A percentile compares a stretch with the other conserved stretches of the same genome.
phyloP scores from a whole-genome alignment of 1,140 invertebrate species.

The Liolophura sinensis region DNA sequence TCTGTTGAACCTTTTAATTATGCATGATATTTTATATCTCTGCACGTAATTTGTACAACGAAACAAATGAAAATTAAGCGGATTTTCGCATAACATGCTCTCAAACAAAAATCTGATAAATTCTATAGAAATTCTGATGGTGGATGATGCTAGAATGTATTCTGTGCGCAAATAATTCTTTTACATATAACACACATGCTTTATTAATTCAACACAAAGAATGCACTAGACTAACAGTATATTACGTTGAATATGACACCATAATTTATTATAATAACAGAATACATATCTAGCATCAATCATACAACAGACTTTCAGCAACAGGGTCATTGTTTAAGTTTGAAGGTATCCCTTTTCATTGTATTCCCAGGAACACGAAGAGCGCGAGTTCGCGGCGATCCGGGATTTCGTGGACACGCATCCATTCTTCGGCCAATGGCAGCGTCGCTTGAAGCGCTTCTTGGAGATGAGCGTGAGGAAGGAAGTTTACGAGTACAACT shows the following conservation, averaged over 20 bases:
- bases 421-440: constrained; percentile 48
- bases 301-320: too few relatives aligned
- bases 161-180: too few relatives aligned
- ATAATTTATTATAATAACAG: too few relatives aligned
- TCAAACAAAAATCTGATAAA: neutral
- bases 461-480: constrained; percentile 47
- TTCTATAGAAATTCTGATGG: too few relatives aligned
- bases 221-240: too few relatives aligned
- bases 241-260: too few relatives aligned
- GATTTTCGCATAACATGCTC: neutral
- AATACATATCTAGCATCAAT: too few relatives aligned
- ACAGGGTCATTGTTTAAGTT: too few relatives aligned
- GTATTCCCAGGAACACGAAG: constrained; percentile 36
- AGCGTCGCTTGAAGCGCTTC: constrained; percentile 43
- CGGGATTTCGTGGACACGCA: constrained; percentile 43
- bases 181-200: too few relatives aligned
- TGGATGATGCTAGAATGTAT: too few relatives aligned
- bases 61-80: neutral
- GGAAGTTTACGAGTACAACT: constrained; percentile 37
- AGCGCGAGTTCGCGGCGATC: constrained; percentile 42
- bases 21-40: constrained; percentile 1
- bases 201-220: too few relatives aligned
- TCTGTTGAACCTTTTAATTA: too few relatives aligned
- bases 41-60: neutral
- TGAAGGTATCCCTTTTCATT: neutral